Base-by-base conservation (phyloP, 1,140 invertebrate species). In the Macrostomum lignano region DNA sequence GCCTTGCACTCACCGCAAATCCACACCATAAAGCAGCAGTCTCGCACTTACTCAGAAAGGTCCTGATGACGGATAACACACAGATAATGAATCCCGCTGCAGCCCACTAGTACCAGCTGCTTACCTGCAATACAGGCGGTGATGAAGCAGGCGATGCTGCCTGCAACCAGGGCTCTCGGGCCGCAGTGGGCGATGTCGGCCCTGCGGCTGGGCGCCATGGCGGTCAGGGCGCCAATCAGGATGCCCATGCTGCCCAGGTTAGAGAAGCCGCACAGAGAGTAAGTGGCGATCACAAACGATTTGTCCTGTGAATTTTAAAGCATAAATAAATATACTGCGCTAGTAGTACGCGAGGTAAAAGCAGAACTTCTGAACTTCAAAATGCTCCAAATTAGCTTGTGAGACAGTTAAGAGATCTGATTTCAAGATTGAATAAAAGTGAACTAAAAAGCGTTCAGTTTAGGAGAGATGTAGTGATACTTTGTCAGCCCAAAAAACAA, bases 241-340 rank as follows among this genome's bases (percentile, higher is more conserved):
- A 86, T 79, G 3, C 79, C 82, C 17, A 91, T 67, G 0, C 78
- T 76, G 1, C 69, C 66, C 3, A 84, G 72, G 63, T 94, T 94
- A 0, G 82, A 71, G 58, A 94, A 96, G 0, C 82, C 81, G 49
- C 82, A 93, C 7, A 94, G 65, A 0, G 82, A 75, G 48, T 73
- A 93, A 0, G 84, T 93, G 0, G 78, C 72, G 21, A 93, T 76
- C 2, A 70, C 67, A 42, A 72, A 65, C 25, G 70, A 67, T 47
- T 76, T 58, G 2, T 55, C 48, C 72, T 76, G 34, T 17, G 9
- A 20, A 28, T 25, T 37, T 7, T 20, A 28, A 39, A 15, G 31
- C 21, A 36, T 21, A 32, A 37, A 20, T 21, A 4, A 31, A 39
- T 7, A 3, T 19, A 13, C 33, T 19, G 10, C 7, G n/a, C n/a